Conservation (phyloP, 2,797 vertebrate species). For the Myoxocephalus aenaeus region DNA sequence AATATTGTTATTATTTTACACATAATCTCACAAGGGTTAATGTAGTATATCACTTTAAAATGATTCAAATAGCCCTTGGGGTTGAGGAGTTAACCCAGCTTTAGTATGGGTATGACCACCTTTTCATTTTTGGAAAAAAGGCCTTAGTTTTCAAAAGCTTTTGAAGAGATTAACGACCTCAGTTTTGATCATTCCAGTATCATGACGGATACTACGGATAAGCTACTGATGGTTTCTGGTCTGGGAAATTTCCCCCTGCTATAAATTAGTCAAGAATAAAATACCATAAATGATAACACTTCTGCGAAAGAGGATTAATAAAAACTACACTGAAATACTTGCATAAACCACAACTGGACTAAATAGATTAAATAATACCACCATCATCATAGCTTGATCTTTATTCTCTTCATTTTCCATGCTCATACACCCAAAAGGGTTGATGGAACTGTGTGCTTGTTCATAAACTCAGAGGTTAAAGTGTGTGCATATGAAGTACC, state of each 20-base stretch:
- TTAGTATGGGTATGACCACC: too few relatives aligned
- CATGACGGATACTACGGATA: not conserved
- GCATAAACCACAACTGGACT: not conserved
- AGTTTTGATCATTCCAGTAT: too few relatives aligned
- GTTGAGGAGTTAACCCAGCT: too few relatives aligned
- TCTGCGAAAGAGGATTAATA: not conserved
- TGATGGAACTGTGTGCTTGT: constrained; percentile 35
- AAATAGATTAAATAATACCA: not conserved
- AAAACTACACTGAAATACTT: not conserved
- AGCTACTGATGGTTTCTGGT: not conserved
- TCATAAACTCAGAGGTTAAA: constrained; percentile 53
- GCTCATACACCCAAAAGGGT: constrained; percentile 23
- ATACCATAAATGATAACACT: not conserved
- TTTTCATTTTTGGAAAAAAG: too few relatives aligned
- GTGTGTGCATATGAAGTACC: constrained; percentile 55
- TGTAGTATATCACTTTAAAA: too few relatives aligned
- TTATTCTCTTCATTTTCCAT: constrained; percentile 8
- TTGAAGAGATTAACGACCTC: too few relatives aligned
- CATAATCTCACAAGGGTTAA: too few relatives aligned
- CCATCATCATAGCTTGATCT: not conserved
- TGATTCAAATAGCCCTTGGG: too few relatives aligned
- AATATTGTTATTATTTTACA: too few relatives aligned
- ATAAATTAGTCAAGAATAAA: not conserved
- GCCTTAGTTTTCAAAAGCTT: too few relatives aligned
- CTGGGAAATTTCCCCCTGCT: not conserved